Base-by-base conservation (phyloP, 2,797 vertebrate genomes). In the Arctocebus calabarensis region DNA sequence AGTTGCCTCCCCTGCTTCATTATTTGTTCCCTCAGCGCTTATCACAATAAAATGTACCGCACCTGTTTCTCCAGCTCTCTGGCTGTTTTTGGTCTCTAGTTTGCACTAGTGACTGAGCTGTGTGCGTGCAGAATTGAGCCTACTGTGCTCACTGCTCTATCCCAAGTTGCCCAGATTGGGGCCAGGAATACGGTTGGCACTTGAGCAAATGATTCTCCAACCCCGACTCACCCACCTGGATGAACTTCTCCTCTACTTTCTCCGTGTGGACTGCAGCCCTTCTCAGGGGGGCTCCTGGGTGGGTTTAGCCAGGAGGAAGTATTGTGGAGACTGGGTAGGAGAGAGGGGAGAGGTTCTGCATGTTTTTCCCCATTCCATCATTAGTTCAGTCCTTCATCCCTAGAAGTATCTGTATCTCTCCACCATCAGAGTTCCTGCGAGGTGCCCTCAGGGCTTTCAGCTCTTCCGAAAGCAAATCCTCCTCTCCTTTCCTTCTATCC, bases 401-500 rank as follows among this genome's bases (percentile, higher is more conserved):
- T 17, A 27, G 34, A 48, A 59, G 48, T 11, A 73, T 79, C 43
- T n/a, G 12, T 22, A 25, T 81, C 83, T n/a, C 32, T 62, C 45
- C 7, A 23, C 27, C 55, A 2, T 19, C 9, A 13, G 40, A n/a
- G 45, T 7, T 27, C 62, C 64, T 55, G 52, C 57, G 64, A 59
- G 59, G 32, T 57, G 29, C 37, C 32, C 57, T 81, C 45, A 2
- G 13, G 23, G 32, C 14, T n/a, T 55, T 37, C 2, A 70, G 32
- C 20, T 82, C 88, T 89, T 82, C 29, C 59, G 55, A 84, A 95
- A 87, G 16, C 61, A 64, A 25, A 62, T 19, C 22, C 57, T 68
- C 14, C 5, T 90, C 43, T 32, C 52, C 55, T 43, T n/a, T 43
- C 55, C 55, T 95, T 88, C 59, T 27, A 27, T 22, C 19, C 7